These are phyloP conservation scores for Aphidoletes aphidimyza DNA, from an alignment of 2,888 invertebrate species.

Conservation along the genomic window DNA sequence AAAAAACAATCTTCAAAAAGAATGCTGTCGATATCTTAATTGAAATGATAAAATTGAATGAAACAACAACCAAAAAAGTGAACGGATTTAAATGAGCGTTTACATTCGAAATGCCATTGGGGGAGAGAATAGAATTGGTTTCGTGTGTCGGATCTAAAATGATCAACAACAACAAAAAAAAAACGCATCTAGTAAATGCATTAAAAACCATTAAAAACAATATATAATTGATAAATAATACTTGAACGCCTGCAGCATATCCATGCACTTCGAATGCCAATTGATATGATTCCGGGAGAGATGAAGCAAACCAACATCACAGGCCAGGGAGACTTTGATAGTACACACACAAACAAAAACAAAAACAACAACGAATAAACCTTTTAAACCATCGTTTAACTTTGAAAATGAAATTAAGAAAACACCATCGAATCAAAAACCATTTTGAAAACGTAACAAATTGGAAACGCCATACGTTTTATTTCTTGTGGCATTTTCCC, in stretches of 20 bases:
- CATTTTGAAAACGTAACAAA: not conserved
- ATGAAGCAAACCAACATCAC: too few relatives aligned
- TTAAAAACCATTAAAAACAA: constrained; percentile 10
- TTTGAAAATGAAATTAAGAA: constrained; percentile 22
- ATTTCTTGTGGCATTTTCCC: not conserved
- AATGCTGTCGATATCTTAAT: constrained; percentile 12
- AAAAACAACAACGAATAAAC: too few relatives aligned
- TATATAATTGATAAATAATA: constrained; percentile 49
- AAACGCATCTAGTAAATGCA: constrained; percentile 1
- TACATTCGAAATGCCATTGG: not conserved
- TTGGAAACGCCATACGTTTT: not conserved
- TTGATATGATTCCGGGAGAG: too few relatives aligned
- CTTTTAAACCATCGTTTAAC: constrained; percentile 13
- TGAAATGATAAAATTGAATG: not conserved
- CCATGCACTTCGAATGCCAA: not conserved
- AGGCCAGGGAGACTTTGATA: too few relatives aligned
- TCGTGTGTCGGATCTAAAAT: constrained; percentile 3
- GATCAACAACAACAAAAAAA: too few relatives aligned
- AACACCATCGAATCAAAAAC: constrained; percentile 36
- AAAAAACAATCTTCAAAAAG: not conserved
- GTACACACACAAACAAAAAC: not conserved
- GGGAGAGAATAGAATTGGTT: constrained; percentile 1
- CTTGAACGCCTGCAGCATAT: constrained; percentile 33
- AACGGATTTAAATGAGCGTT: not conserved
- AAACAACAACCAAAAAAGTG: not conserved